Evolutionary conservation across 23 tunicate species (phyloP).

Genomic region (Ciona savignyi): DNA sequence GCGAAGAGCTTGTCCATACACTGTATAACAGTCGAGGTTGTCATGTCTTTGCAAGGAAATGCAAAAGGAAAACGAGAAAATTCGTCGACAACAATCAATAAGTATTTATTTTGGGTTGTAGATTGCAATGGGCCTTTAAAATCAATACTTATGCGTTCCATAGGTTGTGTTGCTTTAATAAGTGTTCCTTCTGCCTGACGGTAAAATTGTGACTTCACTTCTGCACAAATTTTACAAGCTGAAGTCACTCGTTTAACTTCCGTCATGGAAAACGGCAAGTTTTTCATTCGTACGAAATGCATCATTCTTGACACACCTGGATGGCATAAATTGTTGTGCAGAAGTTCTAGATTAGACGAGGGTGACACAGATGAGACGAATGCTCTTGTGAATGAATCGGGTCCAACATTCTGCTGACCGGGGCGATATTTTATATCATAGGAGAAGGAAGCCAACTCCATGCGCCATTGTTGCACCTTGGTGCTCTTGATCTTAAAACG

Average conservation of each 20-base stretch:
- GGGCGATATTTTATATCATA: neutral
- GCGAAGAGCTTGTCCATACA: neutral
- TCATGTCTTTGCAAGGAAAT: constrained; percentile 11
- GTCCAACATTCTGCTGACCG: constrained; percentile 9
- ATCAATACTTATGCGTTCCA: neutral
- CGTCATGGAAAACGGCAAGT: constrained; percentile 8
- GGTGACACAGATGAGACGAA: neutral
- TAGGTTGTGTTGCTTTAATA: neutral
- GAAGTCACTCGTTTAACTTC: neutral
- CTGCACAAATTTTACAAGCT: neutral
- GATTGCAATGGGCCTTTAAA: constrained; percentile 23
- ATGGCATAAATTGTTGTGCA: neutral
- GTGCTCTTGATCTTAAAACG: constrained; percentile 7
- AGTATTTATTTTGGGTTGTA: neutral
- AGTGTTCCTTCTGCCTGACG: neutral
- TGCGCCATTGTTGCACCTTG: constrained; percentile 3
- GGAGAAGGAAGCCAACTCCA: neutral
- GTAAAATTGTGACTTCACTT: constrained; percentile 3
- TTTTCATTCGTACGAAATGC: constrained; percentile 4
- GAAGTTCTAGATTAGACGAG: neutral
- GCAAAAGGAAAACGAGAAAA: constrained; percentile 17
- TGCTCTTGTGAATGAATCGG: constrained; percentile 7
- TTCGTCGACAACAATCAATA: constrained; percentile 16
- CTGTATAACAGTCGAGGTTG: constrained; percentile 4
- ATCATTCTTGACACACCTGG: constrained; percentile 6